Base-by-base conservation (phyloP, 2,113 vertebrate species). In the Gopherus flavomarginatus region DNA sequence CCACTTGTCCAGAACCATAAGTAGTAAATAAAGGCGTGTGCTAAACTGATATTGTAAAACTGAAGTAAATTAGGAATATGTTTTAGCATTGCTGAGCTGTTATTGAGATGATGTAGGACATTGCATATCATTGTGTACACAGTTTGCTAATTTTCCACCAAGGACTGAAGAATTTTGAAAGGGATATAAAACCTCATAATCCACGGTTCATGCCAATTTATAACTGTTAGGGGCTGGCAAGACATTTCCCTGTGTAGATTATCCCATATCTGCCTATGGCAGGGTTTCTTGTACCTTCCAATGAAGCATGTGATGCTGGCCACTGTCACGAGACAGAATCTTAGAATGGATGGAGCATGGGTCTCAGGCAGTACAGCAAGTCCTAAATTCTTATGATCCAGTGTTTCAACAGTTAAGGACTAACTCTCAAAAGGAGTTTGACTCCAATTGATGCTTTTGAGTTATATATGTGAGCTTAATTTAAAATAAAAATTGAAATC, bases 31-130 rank as follows among this genome's bases (percentile, higher is more conserved):
- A 93, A 92, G 65, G 52, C 13, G 92, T 97, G 13, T 92, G 91
- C 91, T 81, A 92, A 77, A 82, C 72, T 96, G 91, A 87, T 52
- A 59, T 54, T 86, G 14, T 88, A 94, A 94, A 97, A 95, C 7
- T 24, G 78, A 96, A 95, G 87, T 87, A 92, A 96, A 89, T 85
- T 47, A 92, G 89, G 83, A 72, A 31, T 72, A 31, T 90, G 81
- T 5, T 95, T 95, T 91, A 81, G 35, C 81, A 31, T 7, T 62
- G n/a, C 49, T 72, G 21, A 42, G 21, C 22, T 75, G n/a, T 75
- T 75, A 72, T 5, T 72, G 35, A 72, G 12, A 24, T 88, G 86
- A 92, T 26, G 26, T 57, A 72, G 85, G 47, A 69, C 44, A 80
- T 38, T 84, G n/a, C n/a, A 81, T 13, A 90, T 56, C 94, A 89